Percentiles rank a stretch among this genome's conserved stretches.
phyloP scores from a whole-genome alignment of 1,140 invertebrate species.

The Pseudachorutes palmiensis region DNA sequence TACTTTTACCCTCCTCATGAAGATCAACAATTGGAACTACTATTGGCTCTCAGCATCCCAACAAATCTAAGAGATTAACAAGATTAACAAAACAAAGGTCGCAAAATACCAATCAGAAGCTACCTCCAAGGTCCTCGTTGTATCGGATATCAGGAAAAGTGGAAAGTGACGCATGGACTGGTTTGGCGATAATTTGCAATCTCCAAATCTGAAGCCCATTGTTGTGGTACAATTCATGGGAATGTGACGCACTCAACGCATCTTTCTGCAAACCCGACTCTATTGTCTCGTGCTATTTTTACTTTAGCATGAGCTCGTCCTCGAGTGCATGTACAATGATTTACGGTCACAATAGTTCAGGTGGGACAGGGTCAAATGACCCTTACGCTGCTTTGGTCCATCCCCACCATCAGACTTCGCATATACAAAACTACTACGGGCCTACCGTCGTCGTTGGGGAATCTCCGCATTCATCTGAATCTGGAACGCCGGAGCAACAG shows the following conservation, averaged over 20 bases:
- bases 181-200: no score
- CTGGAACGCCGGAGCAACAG: conserved; percentile 5
- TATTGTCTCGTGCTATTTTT: no score
- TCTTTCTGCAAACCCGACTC: no score
- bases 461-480: neutral
- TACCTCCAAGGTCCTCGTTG: no score
- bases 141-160: no score
- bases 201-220: no score
- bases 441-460: neutral
- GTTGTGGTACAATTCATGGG: no score
- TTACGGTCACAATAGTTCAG: neutral
- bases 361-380: neutral
- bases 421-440: conserved; percentile 10
- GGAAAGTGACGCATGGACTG: no score
- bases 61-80: no score
- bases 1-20: neutral
- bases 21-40: neutral
- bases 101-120: no score
- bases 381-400: neutral
- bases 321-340: conserved; percentile 5
- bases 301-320: conserved; percentile 3
- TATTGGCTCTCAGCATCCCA: no score
- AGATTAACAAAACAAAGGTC: neutral
- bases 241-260: no score
- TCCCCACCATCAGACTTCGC: conserved; percentile 2